phyloP scores from a whole-genome alignment of 2,888 invertebrate genomes.

The Archips xylosteana region DNA sequence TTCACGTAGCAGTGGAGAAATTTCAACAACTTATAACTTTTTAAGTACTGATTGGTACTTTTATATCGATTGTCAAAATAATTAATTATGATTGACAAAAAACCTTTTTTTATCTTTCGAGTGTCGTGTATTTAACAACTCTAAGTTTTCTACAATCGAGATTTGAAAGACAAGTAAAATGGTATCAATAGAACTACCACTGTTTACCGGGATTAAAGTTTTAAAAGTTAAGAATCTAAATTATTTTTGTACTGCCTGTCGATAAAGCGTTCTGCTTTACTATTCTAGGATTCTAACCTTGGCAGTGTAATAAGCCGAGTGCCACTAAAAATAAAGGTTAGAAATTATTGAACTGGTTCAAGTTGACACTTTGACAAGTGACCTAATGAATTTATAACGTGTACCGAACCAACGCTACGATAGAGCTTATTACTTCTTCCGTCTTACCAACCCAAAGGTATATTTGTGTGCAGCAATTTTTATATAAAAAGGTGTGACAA shows the following conservation, averaged over 20 bases:
- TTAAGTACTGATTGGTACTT: neutral
- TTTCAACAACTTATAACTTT: neutral
- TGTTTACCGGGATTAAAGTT: neutral
- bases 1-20: neutral
- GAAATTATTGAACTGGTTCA: conserved; percentile 30
- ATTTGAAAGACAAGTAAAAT: too few relatives aligned
- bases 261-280: neutral
- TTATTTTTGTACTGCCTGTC: neutral
- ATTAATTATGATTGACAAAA: too few relatives aligned
- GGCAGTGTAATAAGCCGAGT: conserved; percentile 2
- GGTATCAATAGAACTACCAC: neutral
- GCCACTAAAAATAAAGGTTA: conserved; percentile 25
- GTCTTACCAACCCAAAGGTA: too few relatives aligned
- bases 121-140: too few relatives aligned
- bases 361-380: conserved; percentile 21
- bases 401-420: neutral
- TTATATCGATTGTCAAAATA: too few relatives aligned
- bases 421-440: too few relatives aligned
- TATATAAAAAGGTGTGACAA: too few relatives aligned
- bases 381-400: conserved; percentile 26
- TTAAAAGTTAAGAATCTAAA: neutral
- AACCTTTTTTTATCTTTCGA: too few relatives aligned
- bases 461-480: too few relatives aligned
- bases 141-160: neutral
- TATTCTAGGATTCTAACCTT: conserved; percentile 1